Evolutionary conservation across 2,888 invertebrate species (phyloP).

Genomic region (Acanthosoma haemorrhoidale): DNA sequence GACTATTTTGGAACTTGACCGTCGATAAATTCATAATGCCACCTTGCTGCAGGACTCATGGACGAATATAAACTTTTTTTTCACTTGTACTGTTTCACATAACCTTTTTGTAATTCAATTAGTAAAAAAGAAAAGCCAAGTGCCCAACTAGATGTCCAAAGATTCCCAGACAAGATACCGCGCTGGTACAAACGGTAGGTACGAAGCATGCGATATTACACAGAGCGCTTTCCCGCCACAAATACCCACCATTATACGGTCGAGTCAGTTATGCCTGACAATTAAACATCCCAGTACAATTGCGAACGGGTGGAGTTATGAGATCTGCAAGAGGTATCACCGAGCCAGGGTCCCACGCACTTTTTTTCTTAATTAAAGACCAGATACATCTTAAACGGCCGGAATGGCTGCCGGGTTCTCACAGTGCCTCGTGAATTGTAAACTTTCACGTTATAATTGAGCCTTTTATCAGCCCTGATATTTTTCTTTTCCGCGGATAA

Average conservation of each 20-base stretch:
- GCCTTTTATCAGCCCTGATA: neutral
- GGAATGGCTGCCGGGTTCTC: neutral
- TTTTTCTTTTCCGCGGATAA: neutral
- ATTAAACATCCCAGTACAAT: conserved; percentile 10
- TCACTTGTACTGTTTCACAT: too few relatives aligned
- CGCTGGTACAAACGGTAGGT: too few relatives aligned
- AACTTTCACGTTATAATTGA: conserved; percentile 5
- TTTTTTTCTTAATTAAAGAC: conserved; percentile 6
- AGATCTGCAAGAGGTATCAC: neutral
- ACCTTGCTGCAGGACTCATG: too few relatives aligned
- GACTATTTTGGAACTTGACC: too few relatives aligned
- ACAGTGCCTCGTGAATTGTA: neutral
- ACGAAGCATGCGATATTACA: too few relatives aligned
- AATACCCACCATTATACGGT: conserved; percentile 2
- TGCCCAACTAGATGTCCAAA: too few relatives aligned
- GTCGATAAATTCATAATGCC: too few relatives aligned
- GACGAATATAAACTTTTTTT: too few relatives aligned
- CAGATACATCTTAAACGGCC: neutral
- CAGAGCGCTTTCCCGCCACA: neutral
- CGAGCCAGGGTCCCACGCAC: neutral
- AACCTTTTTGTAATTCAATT: too few relatives aligned
- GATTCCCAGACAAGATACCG: too few relatives aligned
- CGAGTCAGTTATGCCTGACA: neutral
- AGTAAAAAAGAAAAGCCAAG: too few relatives aligned
- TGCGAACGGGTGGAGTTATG: conserved; percentile 5